A percentile compares a stretch with the other conserved stretches of the same genome.
Evolutionary conservation across 2,113 vertebrate species (phyloP).

Genomic region (Larimichthys crocea): DNA sequence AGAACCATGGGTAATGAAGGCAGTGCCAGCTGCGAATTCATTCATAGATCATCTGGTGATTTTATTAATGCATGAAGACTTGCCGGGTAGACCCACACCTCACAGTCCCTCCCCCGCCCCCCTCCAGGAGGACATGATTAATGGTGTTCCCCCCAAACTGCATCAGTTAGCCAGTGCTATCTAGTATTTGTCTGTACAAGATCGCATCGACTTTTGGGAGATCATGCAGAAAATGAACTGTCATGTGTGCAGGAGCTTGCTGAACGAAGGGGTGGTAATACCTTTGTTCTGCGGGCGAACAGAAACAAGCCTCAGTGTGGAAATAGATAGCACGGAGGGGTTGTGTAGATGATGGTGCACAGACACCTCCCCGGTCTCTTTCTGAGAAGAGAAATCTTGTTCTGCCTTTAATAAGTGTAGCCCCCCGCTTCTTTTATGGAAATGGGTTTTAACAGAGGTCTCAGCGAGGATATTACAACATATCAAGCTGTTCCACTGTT

Average conservation of each 20-base stretch:
- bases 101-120: slow-evolving; percentile 16
- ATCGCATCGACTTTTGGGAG: slow-evolving; percentile 84
- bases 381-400: slow-evolving; percentile 58
- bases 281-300: slow-evolving; percentile 63
- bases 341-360: slow-evolving; percentile 33
- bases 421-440: slow-evolving; percentile 63
- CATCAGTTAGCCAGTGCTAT: slow-evolving; percentile 82
- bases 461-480: slow-evolving; percentile 72
- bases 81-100: slow-evolving; percentile 59
- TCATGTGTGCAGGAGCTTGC: slow-evolving; percentile 76
- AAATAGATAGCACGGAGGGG: slow-evolving; percentile 48
- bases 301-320: slow-evolving; percentile 62
- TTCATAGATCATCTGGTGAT: slow-evolving; percentile 79
- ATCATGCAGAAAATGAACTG: slow-evolving; percentile 88
- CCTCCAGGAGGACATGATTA: slow-evolving; percentile 77
- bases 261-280: slow-evolving; percentile 72
- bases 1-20: slow-evolving; percentile 66
- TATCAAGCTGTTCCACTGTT: slow-evolving; percentile 70
- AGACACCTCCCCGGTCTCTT: slow-evolving; percentile 31
- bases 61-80: slow-evolving; percentile 81
- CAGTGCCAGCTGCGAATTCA: slow-evolving; percentile 69
- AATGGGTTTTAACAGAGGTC: slow-evolving; percentile 71
- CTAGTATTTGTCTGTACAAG: slow-evolving; percentile 86
- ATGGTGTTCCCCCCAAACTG: slow-evolving; percentile 75
- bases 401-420: slow-evolving; percentile 64